Percentiles rank a stretch among this genome's conserved stretches.
Conservation (phyloP, 2,797 vertebrate genomes). For the Pachyuromys duprasi region DNA sequence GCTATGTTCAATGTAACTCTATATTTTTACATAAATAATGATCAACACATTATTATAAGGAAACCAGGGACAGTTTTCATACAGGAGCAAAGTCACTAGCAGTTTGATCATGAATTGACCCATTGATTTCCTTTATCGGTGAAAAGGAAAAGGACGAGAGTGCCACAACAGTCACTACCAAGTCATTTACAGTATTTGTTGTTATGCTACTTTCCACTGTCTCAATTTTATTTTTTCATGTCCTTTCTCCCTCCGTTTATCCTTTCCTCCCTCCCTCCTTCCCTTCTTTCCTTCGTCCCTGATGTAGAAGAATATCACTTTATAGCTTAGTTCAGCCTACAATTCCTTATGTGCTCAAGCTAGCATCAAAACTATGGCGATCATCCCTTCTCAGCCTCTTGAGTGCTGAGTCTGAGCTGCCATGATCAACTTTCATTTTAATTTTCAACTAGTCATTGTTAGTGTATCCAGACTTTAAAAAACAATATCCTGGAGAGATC, state of each 20-base stretch:
- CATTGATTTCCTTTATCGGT: background rate
- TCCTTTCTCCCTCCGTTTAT: background rate
- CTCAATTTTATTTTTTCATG: constrained; percentile 31
- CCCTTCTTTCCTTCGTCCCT: rapidly evolving
- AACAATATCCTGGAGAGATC: background rate
- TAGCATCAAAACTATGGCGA: too few relatives aligned
- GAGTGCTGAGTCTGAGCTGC: background rate
- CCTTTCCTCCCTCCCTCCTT: background rate
- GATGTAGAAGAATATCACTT: background rate
- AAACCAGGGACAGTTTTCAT: background rate
- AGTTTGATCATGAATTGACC: background rate
- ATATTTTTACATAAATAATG: constrained; percentile 57
- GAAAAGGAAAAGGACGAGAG: background rate
- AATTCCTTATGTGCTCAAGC: background rate
- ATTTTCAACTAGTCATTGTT: background rate
- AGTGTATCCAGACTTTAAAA: background rate
- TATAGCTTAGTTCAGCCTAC: background rate
- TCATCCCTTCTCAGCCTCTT: background rate
- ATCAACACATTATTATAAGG: constrained; percentile 45
- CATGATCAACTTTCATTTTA: background rate
- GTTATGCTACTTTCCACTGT: background rate
- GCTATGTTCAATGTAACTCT: constrained; percentile 56
- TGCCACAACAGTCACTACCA: background rate
- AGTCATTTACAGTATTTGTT: background rate
- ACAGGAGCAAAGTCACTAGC: background rate